Base-by-base conservation (phyloP, 2,797 vertebrate species). In the Eospalax fontanierii region DNA sequence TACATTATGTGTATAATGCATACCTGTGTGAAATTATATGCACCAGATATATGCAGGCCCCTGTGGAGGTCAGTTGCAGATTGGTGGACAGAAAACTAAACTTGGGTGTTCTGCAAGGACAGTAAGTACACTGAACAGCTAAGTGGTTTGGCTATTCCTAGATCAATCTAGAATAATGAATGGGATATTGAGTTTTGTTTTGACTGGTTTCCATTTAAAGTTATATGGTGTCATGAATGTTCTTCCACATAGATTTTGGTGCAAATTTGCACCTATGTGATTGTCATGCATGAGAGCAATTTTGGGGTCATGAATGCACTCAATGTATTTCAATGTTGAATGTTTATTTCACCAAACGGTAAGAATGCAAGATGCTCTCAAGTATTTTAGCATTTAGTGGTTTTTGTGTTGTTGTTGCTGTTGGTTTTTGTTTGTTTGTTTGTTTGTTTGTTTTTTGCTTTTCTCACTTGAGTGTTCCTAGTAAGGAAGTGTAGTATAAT, bases 191-290 rank as follows among this genome's bases (percentile, higher is more conserved):
- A 70, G 6, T 75, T 4, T 70, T 54, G 8, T 63, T 79, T 66
- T 50, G 15, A 12, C 73, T 50, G 19, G 73, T 89, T 92, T 35
- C 40, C 73, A 26, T 43, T 92, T 75, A 91, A 50, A 94, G 18
- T 46, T 46, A 43, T 12, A 28, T 66, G 14, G 9, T 66, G 2
- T 1, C 57, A 70, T 11, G 26, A 33, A 90, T 82, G 68, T 30
- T 81, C 19, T 50, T 70, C 9, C n/a, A 63, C 16, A 54, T 57
- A 28, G 54, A 28, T 38, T 74, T 68, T 74, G 33, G 54, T 38
- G 75, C 28, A 68, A 46, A 50, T 70, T 8, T 76, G n/a, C 10
- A 78, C 11, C n/a, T 4, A 38, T 79, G 38, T 75, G 21, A 21
- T 7, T 43, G 21, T 61, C 50, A 82, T 7, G 12, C 74, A 75